Base-by-base conservation (phyloP, 2,888 invertebrate species). In the Lepidochrysops patricia region DNA sequence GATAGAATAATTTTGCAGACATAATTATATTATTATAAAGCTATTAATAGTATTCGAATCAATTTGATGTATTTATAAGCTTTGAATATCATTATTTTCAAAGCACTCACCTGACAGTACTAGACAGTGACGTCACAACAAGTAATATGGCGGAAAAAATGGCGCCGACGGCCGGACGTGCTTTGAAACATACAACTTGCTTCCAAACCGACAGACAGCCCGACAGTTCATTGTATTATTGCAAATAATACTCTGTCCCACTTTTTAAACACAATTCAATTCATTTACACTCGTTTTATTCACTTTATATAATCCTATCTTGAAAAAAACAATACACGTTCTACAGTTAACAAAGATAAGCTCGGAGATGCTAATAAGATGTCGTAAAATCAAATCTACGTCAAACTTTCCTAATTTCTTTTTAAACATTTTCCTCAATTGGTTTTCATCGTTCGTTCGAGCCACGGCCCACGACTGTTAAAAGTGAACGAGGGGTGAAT, bases 141-240 rank as follows among this genome's bases (percentile, higher is more conserved):
- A 2, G 0, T 19, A 57, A 59, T 15, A 58, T 61, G 48, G 57
- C 37, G 9, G 23, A 4, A 25, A 50, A 23, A 12, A 43, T 50
- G 60, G 32, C 59, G 43, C 7, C 19, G 19, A 15, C 13, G 15
- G 43, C 43, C 58, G 61, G 57, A 59, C 48, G 56, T 49, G 58
- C 35, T 57, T 57, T 61, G 49, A 43, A 12, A 49, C 77, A 80
- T 79, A 73, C 2, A 19, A 50, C 26, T 25, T 26, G 50, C n/a
- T 50, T 50, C 26, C 50, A 50, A 26, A 50, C 26, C 13, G n/a
- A 50, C 26, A 50, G 19, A 50, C 26, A n/a, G 25, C 12, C 9
- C 15, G 25, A 37, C 37, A 43, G 50, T 50, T 50, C 12, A 50
- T 26, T 50, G 25, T 50, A 26, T 25, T 49, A 12, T 49, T n/a